phyloP scores from a whole-genome alignment of 2,888 invertebrate genomes.

The Cistogaster globosa region DNA sequence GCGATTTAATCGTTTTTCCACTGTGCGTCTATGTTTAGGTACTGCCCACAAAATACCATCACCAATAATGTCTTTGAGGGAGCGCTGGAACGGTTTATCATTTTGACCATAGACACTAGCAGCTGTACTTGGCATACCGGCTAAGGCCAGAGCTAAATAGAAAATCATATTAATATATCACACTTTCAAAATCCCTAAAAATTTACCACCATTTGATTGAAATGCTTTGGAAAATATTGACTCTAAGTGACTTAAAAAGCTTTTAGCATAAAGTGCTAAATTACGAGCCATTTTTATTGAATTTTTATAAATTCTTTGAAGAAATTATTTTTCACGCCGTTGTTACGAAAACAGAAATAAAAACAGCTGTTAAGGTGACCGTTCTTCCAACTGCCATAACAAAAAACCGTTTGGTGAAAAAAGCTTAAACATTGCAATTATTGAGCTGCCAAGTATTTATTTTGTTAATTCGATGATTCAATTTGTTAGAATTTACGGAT shows the following conservation, averaged over 20 bases:
- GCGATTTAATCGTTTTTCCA: conserved; percentile 89
- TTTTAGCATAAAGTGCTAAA: conserved; percentile 79
- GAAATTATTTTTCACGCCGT: conserved; percentile 13
- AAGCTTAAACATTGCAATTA: not conserved
- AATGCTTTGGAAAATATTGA: conserved; percentile 76
- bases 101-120: conserved; percentile 9
- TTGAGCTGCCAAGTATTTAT: conserved; percentile 6
- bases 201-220: conserved; percentile 82
- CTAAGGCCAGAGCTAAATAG: conserved; percentile 73
- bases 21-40: conserved; percentile 88
- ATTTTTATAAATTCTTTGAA: not conserved
- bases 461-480: no score
- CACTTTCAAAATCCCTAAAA: not conserved
- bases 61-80: conserved; percentile 86
- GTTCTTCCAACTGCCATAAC: not conserved
- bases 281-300: conserved; percentile 77
- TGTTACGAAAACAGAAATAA: conserved; percentile 40
- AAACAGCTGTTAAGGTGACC: conserved; percentile 43
- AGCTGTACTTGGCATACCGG: conserved; percentile 70
- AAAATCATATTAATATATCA: not conserved
- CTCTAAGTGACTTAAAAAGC: conserved; percentile 83
- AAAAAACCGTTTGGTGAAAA: conserved; percentile 9
- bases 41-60: conserved; percentile 92
- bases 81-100: not conserved
- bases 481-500: no score